Conservation (phyloP, 2,797 vertebrate species). For the Merluccius polli region DNA sequence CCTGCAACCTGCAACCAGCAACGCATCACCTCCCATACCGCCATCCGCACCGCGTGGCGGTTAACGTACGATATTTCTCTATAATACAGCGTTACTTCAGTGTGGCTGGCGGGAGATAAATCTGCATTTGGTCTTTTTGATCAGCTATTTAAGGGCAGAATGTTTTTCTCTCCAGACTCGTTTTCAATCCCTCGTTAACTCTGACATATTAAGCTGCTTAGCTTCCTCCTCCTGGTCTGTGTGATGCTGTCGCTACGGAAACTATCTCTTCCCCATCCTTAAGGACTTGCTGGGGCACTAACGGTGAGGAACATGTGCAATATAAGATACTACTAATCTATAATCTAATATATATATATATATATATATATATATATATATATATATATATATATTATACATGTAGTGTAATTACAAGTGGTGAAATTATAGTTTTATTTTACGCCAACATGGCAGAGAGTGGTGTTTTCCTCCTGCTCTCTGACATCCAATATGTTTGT, state of each 20-base stretch:
- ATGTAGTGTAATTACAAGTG: neutral
- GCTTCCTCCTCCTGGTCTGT: neutral
- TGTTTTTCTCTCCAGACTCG: conserved; percentile 2
- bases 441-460: neutral
- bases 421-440: neutral
- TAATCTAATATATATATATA: neutral
- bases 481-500: neutral
- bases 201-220: conserved; percentile 3
- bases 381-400: neutral
- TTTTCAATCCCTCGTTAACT: neutral
- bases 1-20: no score
- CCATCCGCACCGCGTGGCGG: neutral
- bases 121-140: neutral
- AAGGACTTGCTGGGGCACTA: neutral
- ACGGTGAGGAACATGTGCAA: neutral
- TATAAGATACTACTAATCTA: neutral
- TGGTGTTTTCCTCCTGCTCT: neutral
- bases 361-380: neutral
- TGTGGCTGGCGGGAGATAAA: neutral
- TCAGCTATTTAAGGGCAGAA: neutral
- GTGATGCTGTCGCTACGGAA: neutral
- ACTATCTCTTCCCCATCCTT: neutral
- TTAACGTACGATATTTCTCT: neutral
- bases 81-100: neutral
- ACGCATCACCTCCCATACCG: no score